Percentiles rank a stretch among this genome's conserved stretches.
phyloP scores from a whole-genome alignment of 2,888 invertebrate species.

The Latrodectus hesperus region DNA sequence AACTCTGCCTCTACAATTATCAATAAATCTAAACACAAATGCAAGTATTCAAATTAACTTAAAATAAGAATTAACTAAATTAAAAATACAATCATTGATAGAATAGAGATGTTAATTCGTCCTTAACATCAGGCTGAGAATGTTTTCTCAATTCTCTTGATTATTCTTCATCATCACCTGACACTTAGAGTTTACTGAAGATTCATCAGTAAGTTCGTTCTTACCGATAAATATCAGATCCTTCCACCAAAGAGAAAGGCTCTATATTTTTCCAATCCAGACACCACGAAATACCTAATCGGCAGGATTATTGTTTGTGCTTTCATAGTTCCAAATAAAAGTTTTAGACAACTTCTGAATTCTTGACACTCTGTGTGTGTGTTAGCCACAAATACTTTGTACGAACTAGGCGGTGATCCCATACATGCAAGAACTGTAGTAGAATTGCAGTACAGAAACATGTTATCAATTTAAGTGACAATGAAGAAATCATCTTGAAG shows the following conservation, averaged over 20 bases:
- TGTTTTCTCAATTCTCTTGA: constrained; percentile 2
- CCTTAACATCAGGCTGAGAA: too few species aligned
- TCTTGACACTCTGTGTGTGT: not conserved
- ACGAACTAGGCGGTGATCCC: too few species aligned
- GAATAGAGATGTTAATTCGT: not conserved
- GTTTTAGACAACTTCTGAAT: not conserved
- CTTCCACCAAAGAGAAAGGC: not conserved
- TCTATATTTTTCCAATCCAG: too few species aligned
- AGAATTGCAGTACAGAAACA: too few species aligned
- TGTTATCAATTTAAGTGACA: too few species aligned
- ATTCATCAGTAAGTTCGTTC: not conserved
- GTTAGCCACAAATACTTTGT: too few species aligned
- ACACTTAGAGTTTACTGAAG: not conserved
- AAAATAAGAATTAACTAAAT: not conserved
- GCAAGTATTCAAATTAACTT: not conserved
- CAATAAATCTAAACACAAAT: constrained; percentile 1
- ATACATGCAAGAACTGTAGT: too few species aligned
- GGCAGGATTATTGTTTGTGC: not conserved
- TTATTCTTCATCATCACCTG: constrained; percentile 6
- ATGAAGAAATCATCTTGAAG: too few species aligned
- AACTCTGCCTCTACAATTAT: not conserved
- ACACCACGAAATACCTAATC: not conserved
- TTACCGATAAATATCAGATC: too few species aligned
- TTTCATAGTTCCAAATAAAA: not conserved
- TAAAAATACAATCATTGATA: not conserved